Conservation (phyloP, 2,888 invertebrate species). For the Ophion obscuratus region DNA sequence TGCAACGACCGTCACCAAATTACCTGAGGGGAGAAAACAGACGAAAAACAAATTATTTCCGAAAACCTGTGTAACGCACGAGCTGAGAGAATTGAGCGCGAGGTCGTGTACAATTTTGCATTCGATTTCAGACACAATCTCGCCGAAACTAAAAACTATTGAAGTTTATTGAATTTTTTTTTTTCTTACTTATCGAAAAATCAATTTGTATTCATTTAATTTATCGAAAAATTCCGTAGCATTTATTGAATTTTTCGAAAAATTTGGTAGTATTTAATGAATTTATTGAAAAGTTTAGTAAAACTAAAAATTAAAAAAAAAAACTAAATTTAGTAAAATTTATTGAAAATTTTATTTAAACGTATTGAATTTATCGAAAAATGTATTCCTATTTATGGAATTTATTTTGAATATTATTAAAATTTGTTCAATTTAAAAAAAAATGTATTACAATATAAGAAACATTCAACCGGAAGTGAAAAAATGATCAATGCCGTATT, state of each 20-base stretch:
- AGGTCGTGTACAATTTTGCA: neutral
- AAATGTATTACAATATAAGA: neutral
- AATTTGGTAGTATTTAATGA: too few species aligned
- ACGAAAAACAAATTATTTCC: neutral
- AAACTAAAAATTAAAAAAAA: too few species aligned
- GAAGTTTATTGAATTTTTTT: too few species aligned
- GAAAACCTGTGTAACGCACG: neutral
- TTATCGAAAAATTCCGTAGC: too few species aligned
- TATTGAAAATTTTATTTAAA: neutral
- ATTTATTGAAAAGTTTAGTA: too few species aligned
- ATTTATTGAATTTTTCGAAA: too few species aligned
- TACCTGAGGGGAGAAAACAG: slow-evolving; percentile 86
- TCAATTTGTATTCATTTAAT: too few species aligned
- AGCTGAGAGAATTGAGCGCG: neutral
- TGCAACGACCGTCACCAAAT: slow-evolving; percentile 92
- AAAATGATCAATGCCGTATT: neutral
- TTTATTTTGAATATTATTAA: neutral
- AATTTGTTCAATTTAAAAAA: neutral
- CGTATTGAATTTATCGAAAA: neutral
- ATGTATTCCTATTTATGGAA: too few species aligned
- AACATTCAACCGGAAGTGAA: neutral
- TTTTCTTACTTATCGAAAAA: too few species aligned
- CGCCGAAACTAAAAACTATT: too few species aligned
- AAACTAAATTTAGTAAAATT: too few species aligned
- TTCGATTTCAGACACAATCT: too few species aligned